phyloP scores from a whole-genome alignment of 2,797 vertebrate species.

The Pitangus sulphuratus region DNA sequence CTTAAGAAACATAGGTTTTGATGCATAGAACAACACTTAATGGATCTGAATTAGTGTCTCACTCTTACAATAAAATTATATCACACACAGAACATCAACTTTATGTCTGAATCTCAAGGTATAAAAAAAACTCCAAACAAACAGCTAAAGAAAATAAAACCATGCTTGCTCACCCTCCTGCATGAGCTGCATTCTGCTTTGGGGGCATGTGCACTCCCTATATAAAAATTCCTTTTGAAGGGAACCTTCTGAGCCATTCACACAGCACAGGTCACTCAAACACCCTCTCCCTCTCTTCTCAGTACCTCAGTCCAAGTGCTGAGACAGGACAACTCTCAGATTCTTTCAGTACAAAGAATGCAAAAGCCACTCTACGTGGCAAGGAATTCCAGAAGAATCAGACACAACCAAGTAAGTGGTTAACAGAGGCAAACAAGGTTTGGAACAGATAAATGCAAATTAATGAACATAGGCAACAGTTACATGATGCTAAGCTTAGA shows the following conservation, averaged over 20 bases:
- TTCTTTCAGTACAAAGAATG: background rate
- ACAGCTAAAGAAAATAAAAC: background rate
- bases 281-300: background rate
- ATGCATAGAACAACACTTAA: background rate
- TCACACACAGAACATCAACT: background rate
- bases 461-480: background rate
- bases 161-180: background rate
- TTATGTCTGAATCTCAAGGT: background rate
- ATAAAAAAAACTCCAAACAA: background rate
- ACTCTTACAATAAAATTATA: background rate
- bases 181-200: background rate
- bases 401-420: background rate
- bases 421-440: background rate
- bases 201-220: fast-evolving
- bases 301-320: background rate
- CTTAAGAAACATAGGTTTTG: background rate
- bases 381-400: background rate
- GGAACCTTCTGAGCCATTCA: background rate
- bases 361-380: background rate
- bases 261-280: no score
- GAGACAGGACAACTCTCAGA: background rate
- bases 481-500: background rate
- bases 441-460: background rate
- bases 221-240: background rate
- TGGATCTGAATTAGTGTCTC: background rate